Evolutionary conservation across 2,797 vertebrate species (phyloP), one percentile per base, ranked within the genome.

Genomic region (Percopsis omiscomaycus): DNA sequence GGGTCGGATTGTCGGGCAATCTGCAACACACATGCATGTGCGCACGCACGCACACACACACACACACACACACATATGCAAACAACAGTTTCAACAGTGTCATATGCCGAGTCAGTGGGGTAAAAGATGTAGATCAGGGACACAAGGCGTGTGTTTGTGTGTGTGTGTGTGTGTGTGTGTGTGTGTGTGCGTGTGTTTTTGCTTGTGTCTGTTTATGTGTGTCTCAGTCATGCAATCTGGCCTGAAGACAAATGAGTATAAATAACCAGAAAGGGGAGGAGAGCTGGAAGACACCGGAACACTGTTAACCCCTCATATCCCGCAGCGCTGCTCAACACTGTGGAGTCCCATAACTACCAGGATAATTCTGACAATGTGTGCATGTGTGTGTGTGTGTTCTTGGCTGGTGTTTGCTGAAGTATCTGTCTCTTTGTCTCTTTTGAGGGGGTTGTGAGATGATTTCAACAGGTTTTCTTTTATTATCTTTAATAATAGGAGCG

Each of bases 241-340:
- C 89, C 88, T 74, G 57, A 85, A 84, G 89, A 91, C 77, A 89
- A 87, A 88, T 72, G 86, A 81, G 80, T 91, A 91, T 89, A 89
- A 91, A 92, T 91, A 91, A 85, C 80, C 65, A 61, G 79, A 73
- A 70, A 83, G 82, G 85, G 79, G 69, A 80, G 77, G 78, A 73
- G 55, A 77, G 73, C 78, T 86, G 75, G 82, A 84, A 77, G 79
- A 78, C 49, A 67, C 73, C 73, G 84, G 88, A 81, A 81, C 80
- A 79, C 75, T 67, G 64, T 80, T 83, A 86, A 88, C 84, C 80
- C 84, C 74, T 85, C 66, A 66, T 37, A 52, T 83, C 70, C 84
- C 61, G 61, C 80, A 67, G 69, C 75, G 78, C 77, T 75, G 71
- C 71, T 60, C 59, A 77, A 75, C 75, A 57, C 60, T 80, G 78